phyloP scores from a whole-genome alignment of 2,888 invertebrate genomes.

The Erannis defoliaria region DNA sequence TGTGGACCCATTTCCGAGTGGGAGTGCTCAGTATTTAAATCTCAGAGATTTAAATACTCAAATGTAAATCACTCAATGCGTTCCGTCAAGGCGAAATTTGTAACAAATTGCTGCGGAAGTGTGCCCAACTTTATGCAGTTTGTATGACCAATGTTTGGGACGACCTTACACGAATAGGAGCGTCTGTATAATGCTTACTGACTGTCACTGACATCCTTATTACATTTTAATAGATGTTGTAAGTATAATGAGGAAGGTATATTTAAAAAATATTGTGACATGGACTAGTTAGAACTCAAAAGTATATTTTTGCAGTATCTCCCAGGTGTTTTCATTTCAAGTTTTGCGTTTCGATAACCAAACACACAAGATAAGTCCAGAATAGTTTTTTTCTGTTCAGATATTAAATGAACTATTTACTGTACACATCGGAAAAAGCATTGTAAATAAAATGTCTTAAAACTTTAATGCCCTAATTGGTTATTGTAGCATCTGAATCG shows the following conservation, averaged over 20 bases:
- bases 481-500: too few species aligned
- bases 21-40: conserved; percentile 55
- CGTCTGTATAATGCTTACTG: conserved; percentile 51
- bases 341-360: too few species aligned
- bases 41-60: too few species aligned
- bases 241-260: conserved; percentile 33
- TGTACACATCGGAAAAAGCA: too few species aligned
- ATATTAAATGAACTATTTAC: too few species aligned
- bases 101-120: conserved; percentile 66
- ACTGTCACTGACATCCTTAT: conserved; percentile 41
- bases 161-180: conserved; percentile 58
- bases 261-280: conserved; percentile 14
- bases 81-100: conserved; percentile 58
- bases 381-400: too few species aligned
- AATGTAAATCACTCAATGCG: conserved; percentile 51
- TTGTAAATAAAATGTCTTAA: too few species aligned
- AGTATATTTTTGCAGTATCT: too few species aligned
- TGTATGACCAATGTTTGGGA: conserved; percentile 56
- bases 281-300: background rate
- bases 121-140: conserved; percentile 57
- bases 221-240: conserved; percentile 41
- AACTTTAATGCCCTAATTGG: too few species aligned
- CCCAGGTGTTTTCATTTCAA: too few species aligned
- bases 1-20: conserved; percentile 59
- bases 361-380: too few species aligned